Evolutionary conservation across 53 echinoderm and acorn worm genomes (phyloP), one percentile per base, ranked within the genome.

Genomic region (Pentamera pediparva): DNA sequence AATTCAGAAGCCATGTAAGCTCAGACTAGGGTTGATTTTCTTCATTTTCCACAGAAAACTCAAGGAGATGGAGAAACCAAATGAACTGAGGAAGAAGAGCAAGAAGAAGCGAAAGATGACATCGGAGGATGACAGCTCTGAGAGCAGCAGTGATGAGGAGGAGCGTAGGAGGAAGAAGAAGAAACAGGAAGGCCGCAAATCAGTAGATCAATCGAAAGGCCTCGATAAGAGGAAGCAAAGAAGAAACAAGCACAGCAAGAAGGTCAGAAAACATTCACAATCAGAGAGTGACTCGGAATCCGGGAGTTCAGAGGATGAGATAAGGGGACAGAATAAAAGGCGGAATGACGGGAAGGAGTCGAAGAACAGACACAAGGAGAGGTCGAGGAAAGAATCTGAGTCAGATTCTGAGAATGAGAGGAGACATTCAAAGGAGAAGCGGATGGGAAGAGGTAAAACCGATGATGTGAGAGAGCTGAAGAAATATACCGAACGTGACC

Each of bases 61-160:
- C 20, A 84, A 93, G 2, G 87, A 84, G 74, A 78, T 93, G 81
- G 86, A 93, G 35, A 86, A 87, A 39, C 87, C 74, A 49, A 56
- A 78, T 48, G 78, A 75, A 39, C 53, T 70, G 30, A 56, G 72
- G 13, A 92, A 85, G 65, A 87, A 74, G 40, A 78, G 52, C 3
- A 70, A 82, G 26, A 49, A 77, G 38, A 81, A 55, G 56, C 55
- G 34, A 32, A 70, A 72, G 58, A 39, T 55, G 7, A 15, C 60
- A 1, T 65, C 75, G 1, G 73, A 73, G 9, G 62, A 71, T 25
- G 79, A 87, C 3, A 62, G 62, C 76, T 70, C 59, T 31, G 51
- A 59, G 58, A 61, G 36, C 50, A 54, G 20, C 32, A 62, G 4
- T 56, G 54, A 5, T 60, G 73, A 39, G 39, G 56, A 35, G 28